Percentiles rank a stretch among this genome's conserved stretches.
Evolutionary conservation across 2,888 invertebrate species (phyloP).

Genomic region (Eilema sororculum): DNA sequence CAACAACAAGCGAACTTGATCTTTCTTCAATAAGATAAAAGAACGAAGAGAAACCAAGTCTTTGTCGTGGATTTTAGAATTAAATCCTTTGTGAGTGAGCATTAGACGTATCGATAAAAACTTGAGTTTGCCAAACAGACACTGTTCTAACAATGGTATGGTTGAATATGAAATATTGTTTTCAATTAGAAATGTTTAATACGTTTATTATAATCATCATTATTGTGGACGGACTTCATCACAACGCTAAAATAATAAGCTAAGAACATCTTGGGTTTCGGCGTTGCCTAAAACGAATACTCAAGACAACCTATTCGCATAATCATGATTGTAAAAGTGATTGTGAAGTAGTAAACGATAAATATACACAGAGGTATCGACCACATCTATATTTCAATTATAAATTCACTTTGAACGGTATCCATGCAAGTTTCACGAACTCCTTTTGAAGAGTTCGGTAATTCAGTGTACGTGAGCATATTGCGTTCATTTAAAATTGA

Average conservation of each 20-base stretch:
- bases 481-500: conserved; percentile 59
- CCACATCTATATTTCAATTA: conserved; percentile 47
- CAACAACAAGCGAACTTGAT: conserved; percentile 57
- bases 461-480: conserved; percentile 48
- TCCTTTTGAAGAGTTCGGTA: conserved; percentile 37
- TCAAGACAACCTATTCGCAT: neutral
- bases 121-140: conserved; percentile 49
- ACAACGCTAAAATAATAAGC: no score
- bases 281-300: no score
- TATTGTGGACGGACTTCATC: no score
- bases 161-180: conserved; percentile 45
- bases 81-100: conserved; percentile 61
- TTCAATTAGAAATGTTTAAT: no score
- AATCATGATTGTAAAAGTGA: neutral
- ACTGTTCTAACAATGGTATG: conserved; percentile 49
- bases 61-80: conserved; percentile 53
- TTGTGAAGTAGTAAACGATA: neutral
- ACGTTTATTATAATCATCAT: no score
- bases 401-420: conserved; percentile 46
- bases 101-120: conserved; percentile 48
- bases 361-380: no score
- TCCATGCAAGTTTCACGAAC: conserved; percentile 49
- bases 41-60: conserved; percentile 46
- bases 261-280: no score
- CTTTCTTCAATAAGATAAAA: conserved; percentile 57